These are phyloP conservation scores for Coracias cyanogaster DNA, from an alignment of 2,797 vertebrate genomes.

Conservation along the genomic window DNA sequence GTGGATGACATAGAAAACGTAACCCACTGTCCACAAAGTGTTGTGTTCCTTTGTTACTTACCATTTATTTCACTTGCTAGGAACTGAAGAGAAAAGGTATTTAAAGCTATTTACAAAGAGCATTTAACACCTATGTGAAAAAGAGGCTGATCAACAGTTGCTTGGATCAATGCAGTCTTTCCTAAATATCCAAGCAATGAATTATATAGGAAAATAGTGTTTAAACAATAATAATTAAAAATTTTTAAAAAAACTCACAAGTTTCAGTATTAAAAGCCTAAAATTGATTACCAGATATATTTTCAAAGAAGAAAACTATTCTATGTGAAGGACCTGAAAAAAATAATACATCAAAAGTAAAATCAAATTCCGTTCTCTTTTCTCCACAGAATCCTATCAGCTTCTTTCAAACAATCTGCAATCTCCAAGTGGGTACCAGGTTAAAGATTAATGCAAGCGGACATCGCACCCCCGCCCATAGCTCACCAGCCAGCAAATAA, in stretches of 20 bases:
- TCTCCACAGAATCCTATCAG: neutral
- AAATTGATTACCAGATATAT: neutral
- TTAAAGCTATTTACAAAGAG: neutral
- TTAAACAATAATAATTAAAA: neutral
- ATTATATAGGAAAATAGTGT: neutral
- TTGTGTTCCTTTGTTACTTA: neutral
- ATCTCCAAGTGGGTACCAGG: neutral
- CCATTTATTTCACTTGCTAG: neutral
- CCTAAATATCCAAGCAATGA: neutral
- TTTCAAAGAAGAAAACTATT: neutral
- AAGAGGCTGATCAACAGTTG: neutral
- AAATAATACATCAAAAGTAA: neutral
- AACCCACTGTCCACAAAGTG: neutral
- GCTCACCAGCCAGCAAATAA: neutral
- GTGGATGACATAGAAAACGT: neutral
- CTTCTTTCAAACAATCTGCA: constrained; percentile 14
- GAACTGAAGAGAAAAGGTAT: neutral
- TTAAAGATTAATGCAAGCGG: neutral
- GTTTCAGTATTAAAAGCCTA: neutral
- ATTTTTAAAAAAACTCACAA: neutral
- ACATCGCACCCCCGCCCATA: rapidly evolving
- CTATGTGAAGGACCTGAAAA: neutral
- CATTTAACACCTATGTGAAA: neutral
- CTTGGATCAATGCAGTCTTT: neutral
- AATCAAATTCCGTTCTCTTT: neutral